Base-by-base conservation (phyloP, 2,888 invertebrate species). In the Hoplodrina ambigua region DNA sequence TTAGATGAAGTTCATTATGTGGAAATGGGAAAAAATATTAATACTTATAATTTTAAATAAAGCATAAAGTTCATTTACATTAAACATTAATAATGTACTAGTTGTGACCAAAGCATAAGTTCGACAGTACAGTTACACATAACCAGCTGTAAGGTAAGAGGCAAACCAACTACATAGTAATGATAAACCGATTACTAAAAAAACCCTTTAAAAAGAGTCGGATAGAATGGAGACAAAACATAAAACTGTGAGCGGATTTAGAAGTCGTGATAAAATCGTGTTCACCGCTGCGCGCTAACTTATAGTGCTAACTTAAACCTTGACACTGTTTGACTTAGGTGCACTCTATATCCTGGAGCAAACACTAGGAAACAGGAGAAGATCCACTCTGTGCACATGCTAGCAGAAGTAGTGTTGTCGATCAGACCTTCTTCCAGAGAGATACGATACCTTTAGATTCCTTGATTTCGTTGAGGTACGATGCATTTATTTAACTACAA, bases 221-320 rank as follows among this genome's bases (percentile, higher is more conserved):
- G 10, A 37, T 11, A n/a, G 19, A 44, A 25, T 53, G 33, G 44
- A 19, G 33, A 33, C 33, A 53, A n/a, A 52, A n/a, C 37, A 70
- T 13, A 10, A 37, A 54, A 70, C 19, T 46, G 17, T 54, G 46
- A n/a, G 41, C 19, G 11, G 11, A 15, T n/a, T 30, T 19, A 8
- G 11, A 4, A 19, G 15, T 46, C 19, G 25, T 61, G 46, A 30
- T 54, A 62, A 30, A 49, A 19, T 25, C 17, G 46, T 54, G 17
- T 19, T 46, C 37, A 37, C 46, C 8, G 17, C 33, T 30, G 53
- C 37, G 25, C 37, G 54, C 71, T 71, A 30, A 55, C 71, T 71
- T 54, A 71, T 49, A 46, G 62, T 49, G 46, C 37, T 49, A n/a
- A 70, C 61, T 70, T 71, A 54, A 49, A 62, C 71, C 46, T 54